Base-by-base conservation (phyloP, 2,888 invertebrate species). In the Pristionchus japonicus region DNA sequence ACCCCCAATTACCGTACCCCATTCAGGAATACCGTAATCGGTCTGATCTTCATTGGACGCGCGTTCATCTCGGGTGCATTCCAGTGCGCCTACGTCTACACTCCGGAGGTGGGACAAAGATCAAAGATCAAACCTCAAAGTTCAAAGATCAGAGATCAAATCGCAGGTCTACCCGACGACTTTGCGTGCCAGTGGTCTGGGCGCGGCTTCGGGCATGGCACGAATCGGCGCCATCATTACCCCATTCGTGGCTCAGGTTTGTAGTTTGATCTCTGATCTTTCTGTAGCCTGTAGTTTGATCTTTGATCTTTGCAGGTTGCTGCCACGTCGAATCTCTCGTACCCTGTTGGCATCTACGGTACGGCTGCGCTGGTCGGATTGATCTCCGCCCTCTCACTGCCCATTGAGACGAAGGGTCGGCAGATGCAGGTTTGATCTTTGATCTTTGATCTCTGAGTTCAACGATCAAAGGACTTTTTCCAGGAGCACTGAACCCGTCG, bases 41-140 rank as follows among this genome's bases (percentile, higher is more conserved):
- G 97, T 85, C 96, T 97, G 91, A 95, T 98, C 90, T 98, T 98
- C 95, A 95, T 97, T 91, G 97, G 97, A 0, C 96, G 98, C 91
- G 98, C 97, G 7, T 97, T 98, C 90, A 97, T 98, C 92, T 97
- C 98, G 34, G 98, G 98, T 0, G 96, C 98, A 1, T 98, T 98
- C 95, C 98, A 98, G 96, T 97, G 97, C 0, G 97, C 97, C 0
- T 98, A 98, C 94, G 97, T 98, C 9, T 98, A 98, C 94, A 98
- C 98, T 11, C 98, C 98, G 13, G 98, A 98, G 96, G 96, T 96
- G 92, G 88, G 91, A 11, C 20, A 82, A 27, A 82, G 82, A 49
- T 82, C 31, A 82, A 40, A 84, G 34, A 27, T 31, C 57, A 88
- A 67, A 64, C 31, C 13, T 43, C 27, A 67, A 20, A 87, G 40